These are phyloP conservation scores for Bradypus variegatus DNA, from an alignment of 2,797 vertebrate species.

Conservation along the genomic window DNA sequence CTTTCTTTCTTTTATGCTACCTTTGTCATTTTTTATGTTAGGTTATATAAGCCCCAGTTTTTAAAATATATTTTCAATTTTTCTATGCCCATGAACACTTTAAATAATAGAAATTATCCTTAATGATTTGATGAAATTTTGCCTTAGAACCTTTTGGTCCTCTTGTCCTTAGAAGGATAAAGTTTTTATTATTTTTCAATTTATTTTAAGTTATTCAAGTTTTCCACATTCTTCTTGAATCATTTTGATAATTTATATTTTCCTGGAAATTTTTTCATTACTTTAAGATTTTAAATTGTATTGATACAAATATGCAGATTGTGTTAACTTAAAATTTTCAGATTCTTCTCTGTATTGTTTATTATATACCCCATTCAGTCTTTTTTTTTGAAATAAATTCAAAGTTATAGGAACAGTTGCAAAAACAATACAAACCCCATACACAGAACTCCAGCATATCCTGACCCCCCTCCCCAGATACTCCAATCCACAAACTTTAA, in stretches of 20 bases:
- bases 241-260: constrained; percentile 19
- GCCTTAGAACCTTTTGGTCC: constrained; percentile 1
- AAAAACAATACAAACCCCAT: too few species aligned
- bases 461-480: too few species aligned
- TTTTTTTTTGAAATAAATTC: too few species aligned
- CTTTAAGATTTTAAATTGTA: background rate
- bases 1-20: background rate
- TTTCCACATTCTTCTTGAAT: background rate
- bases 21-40: background rate
- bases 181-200: constrained; percentile 29
- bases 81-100: background rate
- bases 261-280: background rate
- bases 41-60: background rate
- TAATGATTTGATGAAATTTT: constrained; percentile 10
- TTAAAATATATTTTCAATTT: background rate
- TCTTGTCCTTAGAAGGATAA: background rate
- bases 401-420: too few species aligned
- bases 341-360: background rate
- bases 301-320: background rate
- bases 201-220: background rate
- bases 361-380: background rate
- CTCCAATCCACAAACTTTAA: too few species aligned
- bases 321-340: background rate
- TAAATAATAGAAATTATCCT: background rate
- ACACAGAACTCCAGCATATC: too few species aligned